Base-by-base conservation (phyloP, 2,113 vertebrate genomes). In the Stercorarius parasiticus region DNA sequence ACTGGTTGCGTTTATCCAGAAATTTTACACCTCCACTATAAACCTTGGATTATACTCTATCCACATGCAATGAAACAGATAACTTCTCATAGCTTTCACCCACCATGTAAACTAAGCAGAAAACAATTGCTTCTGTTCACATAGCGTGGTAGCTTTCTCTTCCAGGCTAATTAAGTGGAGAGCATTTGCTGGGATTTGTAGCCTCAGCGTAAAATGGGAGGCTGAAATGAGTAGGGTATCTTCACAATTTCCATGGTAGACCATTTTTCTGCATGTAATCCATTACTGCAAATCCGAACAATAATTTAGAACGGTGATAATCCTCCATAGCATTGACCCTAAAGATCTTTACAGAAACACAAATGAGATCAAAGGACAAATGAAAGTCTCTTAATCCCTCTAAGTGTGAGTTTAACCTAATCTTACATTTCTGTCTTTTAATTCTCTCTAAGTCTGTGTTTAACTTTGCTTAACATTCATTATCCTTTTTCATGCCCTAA, bases 321-420 rank as follows among this genome's bases (percentile, higher is more conserved):
- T 97, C 97, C 95, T 76, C 81, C 77, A 34, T 27, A 67, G 74
- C 90, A 76, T 15, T 93, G 88, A 94, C 88, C 88, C 70, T 50
- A 45, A 92, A 94, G 90, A 95, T 91, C 95, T 96, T 94, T 95
- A 84, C 65, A 83, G 90, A 87, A 93, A 73, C 76, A 94, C 84
- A 97, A 95, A 96, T 65, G 95, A 96, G 96, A 98, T 98, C 97
- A 98, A 98, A 98, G 95, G 92, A 96, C 95, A 95, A 96, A 88
- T 77, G 73, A 96, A 95, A 96, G 84, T 94, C 87, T 96, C 69
- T 93, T 98, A 97, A 98, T 97, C 97, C 93, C 65, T 95, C 84
- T 86, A 95, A 96, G 82, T 93, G 93, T 91, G 82, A 97, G 93
- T 95, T 97, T 93, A 96, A 86, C 77, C 94, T 97, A 97, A 97